Evolutionary conservation across 2,888 invertebrate genomes (phyloP), one percentile per base, ranked within the genome.

Genomic region (Amiota mariae): DNA sequence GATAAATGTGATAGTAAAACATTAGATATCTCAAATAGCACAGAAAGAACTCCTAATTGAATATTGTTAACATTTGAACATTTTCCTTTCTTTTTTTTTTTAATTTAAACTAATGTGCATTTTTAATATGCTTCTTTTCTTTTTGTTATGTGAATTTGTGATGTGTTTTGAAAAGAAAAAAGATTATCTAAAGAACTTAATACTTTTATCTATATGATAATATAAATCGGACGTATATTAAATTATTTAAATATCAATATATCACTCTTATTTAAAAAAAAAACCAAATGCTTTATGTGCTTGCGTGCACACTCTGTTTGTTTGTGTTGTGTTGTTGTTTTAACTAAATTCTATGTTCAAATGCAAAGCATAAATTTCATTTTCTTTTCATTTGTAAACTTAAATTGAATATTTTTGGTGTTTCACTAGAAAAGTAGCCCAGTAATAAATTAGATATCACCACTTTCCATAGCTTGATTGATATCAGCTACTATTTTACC

Each of bases 401-500:
- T 51, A 72, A 51, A 49, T 66, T 15, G 24, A 66, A 66, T 66
- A 66, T 66, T 66, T 36, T 36, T 66, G 64, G 64, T 66, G 86
- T 78, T 6, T 36, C 36, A 36, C 36, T 36, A 36, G 36, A 36
- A 36, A 6, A 36, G 36, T 36, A 6, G 64, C 73, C 71, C 56
- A 72, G 63, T 56, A 15, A 54, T n/a, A 15, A 13, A 47, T 88
- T 91, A 93, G 83, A 93, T 91, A 81, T 93, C 92, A 18, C 93
- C 93, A 79, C 90, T 91, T 76, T 93, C 93, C 87, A 93, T 91
- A 78, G 93, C 92, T 80, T 91, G 91, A 86, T 94, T 93, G 83
- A 95, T 91, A 87, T 94, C 94, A 12, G 90, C 86, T 18, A 94
- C 93, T 75, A 95, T 92, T 81, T 92, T 91, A 2, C 92, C 92